Conservation (phyloP, 1,140 invertebrate genomes). For the Ooceraea biroi region DNA sequence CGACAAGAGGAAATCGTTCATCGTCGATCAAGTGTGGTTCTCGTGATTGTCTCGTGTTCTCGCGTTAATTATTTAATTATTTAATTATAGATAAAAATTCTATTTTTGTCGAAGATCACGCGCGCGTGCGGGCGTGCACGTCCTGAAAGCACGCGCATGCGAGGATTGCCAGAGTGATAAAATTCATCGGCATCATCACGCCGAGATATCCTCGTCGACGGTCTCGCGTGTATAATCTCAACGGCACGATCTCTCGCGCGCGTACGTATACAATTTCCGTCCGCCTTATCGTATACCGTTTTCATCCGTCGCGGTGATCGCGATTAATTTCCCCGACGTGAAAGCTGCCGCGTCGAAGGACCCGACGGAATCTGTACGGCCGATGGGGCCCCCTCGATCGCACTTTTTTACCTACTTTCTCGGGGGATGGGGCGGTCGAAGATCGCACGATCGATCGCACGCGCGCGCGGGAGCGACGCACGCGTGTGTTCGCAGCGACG, state of each 20-base stretch:
- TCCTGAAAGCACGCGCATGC: background rate
- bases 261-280: conserved; percentile 46
- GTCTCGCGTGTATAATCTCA: conserved; percentile 40
- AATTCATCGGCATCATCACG: conserved; percentile 25
- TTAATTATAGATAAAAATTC: too few relatives aligned
- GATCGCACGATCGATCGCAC: conserved; percentile 70
- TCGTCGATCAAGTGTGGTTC: conserved; percentile 38
- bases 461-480: conserved; percentile 47
- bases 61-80: too few relatives aligned
- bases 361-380: background rate
- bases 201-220: conserved; percentile 7
- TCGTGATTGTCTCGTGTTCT: conserved; percentile 65
- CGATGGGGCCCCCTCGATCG: background rate
- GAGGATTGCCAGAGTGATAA: background rate
- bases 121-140: background rate
- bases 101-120: background rate
- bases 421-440: background rate
- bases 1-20: background rate
- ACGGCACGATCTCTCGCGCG: conserved; percentile 37
- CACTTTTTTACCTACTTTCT: background rate
- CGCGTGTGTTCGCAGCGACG: conserved; percentile 35
- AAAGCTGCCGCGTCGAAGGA: conserved; percentile 3
- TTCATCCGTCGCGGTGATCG: conserved; percentile 26
- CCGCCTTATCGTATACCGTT: conserved; percentile 41
- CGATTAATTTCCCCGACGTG: conserved; percentile 49